phyloP scores from a whole-genome alignment of 2,113 vertebrate genomes.

The Galeopterus variegatus region DNA sequence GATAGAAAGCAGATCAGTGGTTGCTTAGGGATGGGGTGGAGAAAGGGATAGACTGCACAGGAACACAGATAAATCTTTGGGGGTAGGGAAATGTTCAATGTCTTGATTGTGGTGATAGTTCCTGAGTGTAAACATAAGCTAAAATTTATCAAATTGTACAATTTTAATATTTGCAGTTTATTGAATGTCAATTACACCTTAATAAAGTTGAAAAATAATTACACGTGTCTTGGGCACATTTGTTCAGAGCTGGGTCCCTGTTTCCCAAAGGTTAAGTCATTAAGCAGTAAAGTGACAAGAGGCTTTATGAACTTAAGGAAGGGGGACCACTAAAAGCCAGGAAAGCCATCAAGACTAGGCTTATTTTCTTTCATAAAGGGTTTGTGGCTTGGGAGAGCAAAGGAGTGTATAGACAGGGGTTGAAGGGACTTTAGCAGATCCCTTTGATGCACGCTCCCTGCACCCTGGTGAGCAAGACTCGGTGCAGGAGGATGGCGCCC shows the following conservation, averaged over 20 bases:
- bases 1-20: background rate
- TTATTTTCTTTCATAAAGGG: background rate
- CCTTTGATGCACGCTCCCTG: rapidly evolving
- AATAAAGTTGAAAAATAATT: background rate
- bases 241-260: background rate
- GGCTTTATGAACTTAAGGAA: background rate
- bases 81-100: background rate
- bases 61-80: background rate
- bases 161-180: background rate
- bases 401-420: rapidly evolving
- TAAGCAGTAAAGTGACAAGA: background rate
- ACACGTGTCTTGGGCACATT: background rate
- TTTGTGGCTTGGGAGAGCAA: background rate
- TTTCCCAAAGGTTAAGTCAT: background rate
- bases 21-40: background rate
- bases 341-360: background rate
- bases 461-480: background rate
- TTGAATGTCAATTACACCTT: background rate
- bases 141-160: background rate
- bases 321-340: background rate
- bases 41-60: background rate
- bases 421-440: background rate
- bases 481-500: background rate
- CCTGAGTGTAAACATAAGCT: background rate
- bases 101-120: background rate